These are phyloP conservation scores for Bombus pascuorum DNA, from an alignment of 1,140 invertebrate genomes.

Conservation along the genomic window DNA sequence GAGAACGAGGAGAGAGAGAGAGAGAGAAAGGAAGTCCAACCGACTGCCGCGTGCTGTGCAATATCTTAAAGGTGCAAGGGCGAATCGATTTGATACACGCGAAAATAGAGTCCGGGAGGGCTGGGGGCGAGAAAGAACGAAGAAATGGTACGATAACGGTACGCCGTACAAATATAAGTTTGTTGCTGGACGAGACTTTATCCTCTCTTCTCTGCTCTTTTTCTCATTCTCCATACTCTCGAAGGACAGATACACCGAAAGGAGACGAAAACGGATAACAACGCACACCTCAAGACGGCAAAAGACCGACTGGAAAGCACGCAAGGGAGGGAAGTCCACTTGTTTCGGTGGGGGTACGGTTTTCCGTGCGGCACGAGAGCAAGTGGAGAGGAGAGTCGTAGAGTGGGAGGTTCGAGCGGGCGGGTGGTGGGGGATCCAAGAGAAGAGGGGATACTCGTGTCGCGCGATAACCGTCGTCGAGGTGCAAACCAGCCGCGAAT, in stretches of 20 bases:
- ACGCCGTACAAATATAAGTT: slow-evolving; percentile 15
- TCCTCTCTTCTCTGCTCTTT: not conserved
- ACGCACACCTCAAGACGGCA: slow-evolving; percentile 41
- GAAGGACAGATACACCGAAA: slow-evolving; percentile 4
- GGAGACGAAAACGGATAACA: slow-evolving; percentile 23
- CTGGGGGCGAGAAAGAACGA: not conserved
- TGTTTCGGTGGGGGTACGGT: slow-evolving; percentile 49
- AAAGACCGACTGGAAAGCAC: slow-evolving; percentile 55
- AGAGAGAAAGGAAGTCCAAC: not conserved
- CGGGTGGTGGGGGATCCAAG: slow-evolving; percentile 10
- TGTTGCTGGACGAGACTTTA: slow-evolving; percentile 24
- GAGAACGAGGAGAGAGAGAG: not conserved
- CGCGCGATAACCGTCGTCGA: slow-evolving; percentile 75
- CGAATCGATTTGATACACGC: slow-evolving; percentile 38
- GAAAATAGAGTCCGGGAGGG: not conserved
- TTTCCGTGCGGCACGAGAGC: slow-evolving; percentile 40
- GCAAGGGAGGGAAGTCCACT: slow-evolving; percentile 57
- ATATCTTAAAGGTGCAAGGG: slow-evolving; percentile 46
- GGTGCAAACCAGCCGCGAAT: slow-evolving; percentile 80
- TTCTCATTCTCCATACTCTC: not conserved
- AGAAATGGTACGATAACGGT: not conserved
- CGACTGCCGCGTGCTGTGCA: not conserved
- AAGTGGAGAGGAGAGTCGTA: slow-evolving; percentile 2
- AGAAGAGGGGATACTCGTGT: slow-evolving; percentile 64
- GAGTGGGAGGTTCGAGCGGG: not conserved